Evolutionary conservation across 2,797 vertebrate genomes (phyloP).

Genomic region (Pachyuromys duprasi): DNA sequence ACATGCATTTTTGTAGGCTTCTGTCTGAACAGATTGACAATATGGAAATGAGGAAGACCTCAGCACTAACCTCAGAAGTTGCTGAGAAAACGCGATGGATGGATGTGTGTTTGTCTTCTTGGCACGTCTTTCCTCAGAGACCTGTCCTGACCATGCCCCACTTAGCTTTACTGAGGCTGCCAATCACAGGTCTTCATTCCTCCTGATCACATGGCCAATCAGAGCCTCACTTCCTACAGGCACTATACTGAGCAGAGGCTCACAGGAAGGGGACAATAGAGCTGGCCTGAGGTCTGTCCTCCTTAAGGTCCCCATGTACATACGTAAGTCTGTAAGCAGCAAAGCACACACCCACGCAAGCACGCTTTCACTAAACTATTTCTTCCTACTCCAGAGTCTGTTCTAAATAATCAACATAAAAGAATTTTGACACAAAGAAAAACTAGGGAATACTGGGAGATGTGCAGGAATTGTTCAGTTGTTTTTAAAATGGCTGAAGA

Average conservation of each 20-base stretch:
- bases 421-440: conserved; percentile 16
- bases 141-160: neutral
- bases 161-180: neutral
- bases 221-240: neutral
- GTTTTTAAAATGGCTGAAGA: conserved; percentile 54
- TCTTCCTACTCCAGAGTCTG: conserved; percentile 3
- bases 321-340: neutral
- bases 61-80: neutral
- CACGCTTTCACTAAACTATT: neutral
- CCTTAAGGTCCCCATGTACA: neutral
- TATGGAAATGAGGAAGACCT: neutral
- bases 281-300: neutral
- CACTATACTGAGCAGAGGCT: neutral
- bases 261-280: neutral
- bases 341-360: neutral
- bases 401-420: neutral
- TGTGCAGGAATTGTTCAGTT: neutral
- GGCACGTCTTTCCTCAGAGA: neutral
- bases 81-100: neutral
- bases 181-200: neutral
- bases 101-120: neutral
- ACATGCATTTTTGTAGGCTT: conserved; percentile 9
- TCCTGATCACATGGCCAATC: neutral
- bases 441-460: neutral
- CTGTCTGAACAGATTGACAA: conserved; percentile 6